These are phyloP conservation scores for Pseudoips prasinana DNA, from an alignment of 2,888 invertebrate genomes.

Conservation along the genomic window DNA sequence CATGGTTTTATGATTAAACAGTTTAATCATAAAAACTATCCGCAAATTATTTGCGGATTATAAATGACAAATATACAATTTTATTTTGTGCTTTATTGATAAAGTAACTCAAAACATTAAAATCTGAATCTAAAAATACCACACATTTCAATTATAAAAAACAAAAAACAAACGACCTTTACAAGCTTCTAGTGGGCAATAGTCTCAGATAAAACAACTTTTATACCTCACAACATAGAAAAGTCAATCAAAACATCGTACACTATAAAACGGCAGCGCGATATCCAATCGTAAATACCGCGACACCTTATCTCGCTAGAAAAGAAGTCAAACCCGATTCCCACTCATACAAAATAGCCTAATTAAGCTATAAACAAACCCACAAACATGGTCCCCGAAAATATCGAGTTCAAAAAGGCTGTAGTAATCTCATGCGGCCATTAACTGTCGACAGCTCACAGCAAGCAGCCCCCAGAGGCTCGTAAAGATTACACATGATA, in stretches of 20 bases:
- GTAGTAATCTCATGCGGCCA: slow-evolving; percentile 72
- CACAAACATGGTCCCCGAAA: slow-evolving; percentile 73
- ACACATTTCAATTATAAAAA: too few species aligned
- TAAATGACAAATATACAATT: too few species aligned
- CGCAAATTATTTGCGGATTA: too few species aligned
- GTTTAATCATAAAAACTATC: too few species aligned
- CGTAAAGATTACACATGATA: slow-evolving; percentile 81
- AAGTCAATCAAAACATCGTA: slow-evolving; percentile 62
- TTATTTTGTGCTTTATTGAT: too few species aligned
- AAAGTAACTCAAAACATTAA: slow-evolving; percentile 13
- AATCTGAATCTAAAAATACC: background rate
- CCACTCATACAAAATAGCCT: slow-evolving; percentile 78
- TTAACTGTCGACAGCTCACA: slow-evolving; percentile 78
- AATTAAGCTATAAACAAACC: slow-evolving; percentile 82
- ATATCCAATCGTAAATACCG: slow-evolving; percentile 77
- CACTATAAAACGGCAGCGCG: slow-evolving; percentile 46
- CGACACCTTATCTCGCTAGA: slow-evolving; percentile 76
- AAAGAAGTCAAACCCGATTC: slow-evolving; percentile 62
- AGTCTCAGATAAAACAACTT: slow-evolving; percentile 18
- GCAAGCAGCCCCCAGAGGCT: slow-evolving; percentile 68
- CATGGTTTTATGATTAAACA: too few species aligned
- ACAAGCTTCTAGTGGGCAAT: slow-evolving; percentile 4
- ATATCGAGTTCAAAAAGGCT: slow-evolving; percentile 54
- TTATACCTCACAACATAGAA: slow-evolving; percentile 35
- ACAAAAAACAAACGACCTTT: slow-evolving; percentile 1